Percentiles rank a stretch among this genome's conserved stretches.
phyloP scores from a whole-genome alignment of 2,797 vertebrate genomes.

The Mormyrops boulengeri region DNA sequence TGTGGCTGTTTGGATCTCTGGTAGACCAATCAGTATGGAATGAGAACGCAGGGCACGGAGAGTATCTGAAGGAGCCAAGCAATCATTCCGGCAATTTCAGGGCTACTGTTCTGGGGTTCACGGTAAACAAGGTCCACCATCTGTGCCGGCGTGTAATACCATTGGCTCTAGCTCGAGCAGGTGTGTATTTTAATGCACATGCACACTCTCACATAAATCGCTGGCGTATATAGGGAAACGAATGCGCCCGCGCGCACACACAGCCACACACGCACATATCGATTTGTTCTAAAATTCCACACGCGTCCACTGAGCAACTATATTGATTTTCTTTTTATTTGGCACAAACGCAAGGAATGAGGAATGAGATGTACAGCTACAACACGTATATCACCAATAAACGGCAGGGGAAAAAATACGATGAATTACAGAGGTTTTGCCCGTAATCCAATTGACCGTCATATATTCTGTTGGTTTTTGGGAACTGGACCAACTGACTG shows the following conservation, averaged over 20 bases:
- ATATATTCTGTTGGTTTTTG: not conserved
- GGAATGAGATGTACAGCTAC: not conserved
- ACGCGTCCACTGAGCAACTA: not conserved
- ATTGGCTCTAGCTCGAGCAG: not conserved
- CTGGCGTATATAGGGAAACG: not conserved
- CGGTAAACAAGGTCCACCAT: slow-evolving; percentile 4
- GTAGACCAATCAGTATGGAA: not conserved
- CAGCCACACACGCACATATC: not conserved
- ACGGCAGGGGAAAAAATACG: not conserved
- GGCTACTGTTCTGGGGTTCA: slow-evolving; percentile 4
- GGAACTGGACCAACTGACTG: not conserved
- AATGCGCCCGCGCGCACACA: not conserved
- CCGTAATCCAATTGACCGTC: not conserved
- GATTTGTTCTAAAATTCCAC: not conserved
- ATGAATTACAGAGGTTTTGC: not conserved
- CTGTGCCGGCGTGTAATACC: not conserved
- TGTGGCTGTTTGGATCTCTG: not conserved
- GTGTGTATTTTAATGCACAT: not conserved
- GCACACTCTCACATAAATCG: not conserved
- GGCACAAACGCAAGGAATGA: not conserved
- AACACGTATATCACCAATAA: not conserved
- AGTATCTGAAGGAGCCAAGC: not conserved
- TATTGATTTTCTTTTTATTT: slow-evolving; percentile 8
- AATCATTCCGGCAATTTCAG: slow-evolving; percentile 20
- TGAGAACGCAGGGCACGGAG: not conserved